phyloP scores from a whole-genome alignment of 2,888 invertebrate genomes.

The Parapristionchus giblindavisi region DNA sequence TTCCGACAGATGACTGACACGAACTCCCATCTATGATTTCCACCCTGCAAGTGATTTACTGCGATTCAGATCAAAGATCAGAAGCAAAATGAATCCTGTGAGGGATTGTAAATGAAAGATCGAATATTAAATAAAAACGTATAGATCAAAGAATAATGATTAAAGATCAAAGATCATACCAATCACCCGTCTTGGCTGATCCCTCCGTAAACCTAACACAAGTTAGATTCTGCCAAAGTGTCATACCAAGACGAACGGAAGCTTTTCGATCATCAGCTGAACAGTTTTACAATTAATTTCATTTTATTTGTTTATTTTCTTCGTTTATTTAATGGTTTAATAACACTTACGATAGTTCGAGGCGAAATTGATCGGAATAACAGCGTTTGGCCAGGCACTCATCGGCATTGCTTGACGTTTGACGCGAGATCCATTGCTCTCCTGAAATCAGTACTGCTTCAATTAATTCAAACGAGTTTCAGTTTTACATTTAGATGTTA shows the following conservation, averaged over 20 bases:
- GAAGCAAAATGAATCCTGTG: too few relatives aligned
- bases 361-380: constrained; percentile 14
- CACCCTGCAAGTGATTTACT: constrained; percentile 8
- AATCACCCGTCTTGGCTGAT: background rate
- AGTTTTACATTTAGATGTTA: too few relatives aligned
- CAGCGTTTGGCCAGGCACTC: constrained; percentile 21
- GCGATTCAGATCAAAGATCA: background rate
- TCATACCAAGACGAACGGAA: constrained; percentile 18
- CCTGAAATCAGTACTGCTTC: background rate
- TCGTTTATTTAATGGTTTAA: background rate
- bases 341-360: constrained; percentile 3
- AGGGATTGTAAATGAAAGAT: background rate
- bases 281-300: background rate
- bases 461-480: too few relatives aligned
- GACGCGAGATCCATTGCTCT: constrained; percentile 10
- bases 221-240: background rate
- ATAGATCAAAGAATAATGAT: background rate
- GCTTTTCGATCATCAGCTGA: constrained; percentile 8
- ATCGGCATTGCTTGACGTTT: constrained; percentile 9
- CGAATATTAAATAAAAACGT: background rate
- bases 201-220: constrained; percentile 23
- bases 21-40: constrained; percentile 14
- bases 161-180: background rate
- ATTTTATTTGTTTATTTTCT: background rate
- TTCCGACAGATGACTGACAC: constrained; percentile 14